Conservation (phyloP, 2,797 vertebrate species). For the Acanthiza pusilla region DNA sequence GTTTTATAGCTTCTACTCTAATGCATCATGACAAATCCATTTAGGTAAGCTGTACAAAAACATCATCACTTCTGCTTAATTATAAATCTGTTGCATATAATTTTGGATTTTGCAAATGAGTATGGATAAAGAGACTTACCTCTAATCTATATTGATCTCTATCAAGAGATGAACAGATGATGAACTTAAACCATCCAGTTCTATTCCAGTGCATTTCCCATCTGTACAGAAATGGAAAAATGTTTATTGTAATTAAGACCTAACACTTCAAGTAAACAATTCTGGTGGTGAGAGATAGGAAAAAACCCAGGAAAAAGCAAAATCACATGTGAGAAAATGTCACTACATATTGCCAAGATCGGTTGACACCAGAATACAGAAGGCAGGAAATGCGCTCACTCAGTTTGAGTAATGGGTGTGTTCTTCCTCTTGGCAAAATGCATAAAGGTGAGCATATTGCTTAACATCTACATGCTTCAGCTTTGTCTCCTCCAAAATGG, state of each 20-base stretch:
- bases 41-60: constrained; percentile 45
- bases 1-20: constrained; percentile 18
- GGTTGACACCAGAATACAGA: neutral
- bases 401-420: neutral
- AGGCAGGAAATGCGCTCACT: accelerated
- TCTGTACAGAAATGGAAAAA: constrained; percentile 31
- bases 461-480: neutral
- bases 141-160: constrained; percentile 58
- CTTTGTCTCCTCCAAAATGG: neutral
- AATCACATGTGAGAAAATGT: neutral
- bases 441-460: neutral
- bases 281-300: neutral
- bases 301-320: neutral
- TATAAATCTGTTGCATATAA: constrained; percentile 48
- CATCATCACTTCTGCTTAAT: constrained; percentile 51
- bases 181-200: constrained; percentile 31
- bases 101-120: constrained; percentile 37
- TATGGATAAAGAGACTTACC: constrained; percentile 50
- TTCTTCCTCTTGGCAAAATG: neutral
- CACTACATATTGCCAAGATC: neutral
- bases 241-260: constrained; percentile 40
- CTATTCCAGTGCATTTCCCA: constrained; percentile 25
- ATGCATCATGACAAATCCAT: constrained; percentile 14
- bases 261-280: constrained; percentile 6
- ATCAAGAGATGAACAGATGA: constrained; percentile 50